Evolutionary conservation across 1,140 invertebrate genomes (phyloP).

Genomic region (Cyphomyrmex costatus): DNA sequence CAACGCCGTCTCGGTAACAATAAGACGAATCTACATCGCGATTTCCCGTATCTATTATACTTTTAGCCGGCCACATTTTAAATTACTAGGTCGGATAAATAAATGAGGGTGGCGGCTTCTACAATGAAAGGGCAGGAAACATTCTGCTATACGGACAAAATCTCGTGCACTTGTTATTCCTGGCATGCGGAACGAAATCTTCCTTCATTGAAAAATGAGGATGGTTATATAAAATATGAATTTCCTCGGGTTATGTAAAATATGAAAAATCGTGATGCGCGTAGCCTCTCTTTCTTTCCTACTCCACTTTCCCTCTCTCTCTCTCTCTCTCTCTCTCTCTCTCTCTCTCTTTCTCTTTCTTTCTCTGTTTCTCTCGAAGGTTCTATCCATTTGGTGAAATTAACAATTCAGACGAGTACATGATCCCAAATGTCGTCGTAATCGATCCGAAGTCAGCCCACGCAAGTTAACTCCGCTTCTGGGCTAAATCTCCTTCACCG

Average conservation of each 20-base stretch:
- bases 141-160: neutral
- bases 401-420: conserved; percentile 64
- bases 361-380: too few relatives aligned
- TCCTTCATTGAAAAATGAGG: conserved; percentile 36
- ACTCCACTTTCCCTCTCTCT: too few relatives aligned
- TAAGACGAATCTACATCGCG: neutral
- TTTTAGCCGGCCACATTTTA: conserved; percentile 5
- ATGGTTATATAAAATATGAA: neutral
- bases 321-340: too few relatives aligned
- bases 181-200: neutral
- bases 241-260: conserved; percentile 13
- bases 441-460: conserved; percentile 76
- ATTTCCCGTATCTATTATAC: neutral
- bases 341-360: too few relatives aligned
- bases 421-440: conserved; percentile 56
- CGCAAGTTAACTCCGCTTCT: conserved; percentile 72
- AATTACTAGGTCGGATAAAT: conserved; percentile 20
- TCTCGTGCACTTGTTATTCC: conserved; percentile 34
- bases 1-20: neutral
- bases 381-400: conserved; percentile 32
- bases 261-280: neutral
- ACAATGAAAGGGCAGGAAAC: neutral
- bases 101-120: neutral
- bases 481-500: conserved; percentile 78
- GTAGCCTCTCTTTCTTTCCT: too few relatives aligned